These are phyloP conservation scores for Xanthorhoe designata DNA, from an alignment of 2,888 invertebrate species.

Conservation along the genomic window DNA sequence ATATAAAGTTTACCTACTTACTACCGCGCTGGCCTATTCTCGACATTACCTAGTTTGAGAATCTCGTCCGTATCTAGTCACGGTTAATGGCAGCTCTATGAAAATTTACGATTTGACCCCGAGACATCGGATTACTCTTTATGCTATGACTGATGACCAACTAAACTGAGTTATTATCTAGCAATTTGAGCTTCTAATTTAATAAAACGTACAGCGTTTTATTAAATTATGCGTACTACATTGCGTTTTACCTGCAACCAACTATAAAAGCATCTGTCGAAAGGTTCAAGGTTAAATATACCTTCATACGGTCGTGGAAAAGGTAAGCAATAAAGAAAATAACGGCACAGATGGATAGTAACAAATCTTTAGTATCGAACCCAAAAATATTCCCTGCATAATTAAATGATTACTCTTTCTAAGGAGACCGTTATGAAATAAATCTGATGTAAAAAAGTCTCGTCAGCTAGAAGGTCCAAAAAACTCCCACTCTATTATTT, in stretches of 20 bases:
- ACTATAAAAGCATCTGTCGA: conserved; percentile 51
- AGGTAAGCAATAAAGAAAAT: conserved; percentile 53
- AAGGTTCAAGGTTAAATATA: conserved; percentile 62
- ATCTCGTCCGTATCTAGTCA: conserved; percentile 45
- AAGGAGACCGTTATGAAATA: conserved; percentile 47
- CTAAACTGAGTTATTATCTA: conserved; percentile 54
- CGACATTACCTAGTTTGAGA: conserved; percentile 38
- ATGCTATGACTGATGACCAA: conserved; percentile 53
- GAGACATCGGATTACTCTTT: conserved; percentile 53
- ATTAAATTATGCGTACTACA: conserved; percentile 47
- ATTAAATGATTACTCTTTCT: conserved; percentile 54
- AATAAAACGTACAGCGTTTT: conserved; percentile 51
- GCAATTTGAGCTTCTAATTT: conserved; percentile 55
- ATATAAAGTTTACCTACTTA: conserved; percentile 27
- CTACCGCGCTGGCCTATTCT: conserved; percentile 30
- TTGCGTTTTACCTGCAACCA: conserved; percentile 50
- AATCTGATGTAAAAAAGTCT: conserved; percentile 36
- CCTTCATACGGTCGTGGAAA: conserved; percentile 53
- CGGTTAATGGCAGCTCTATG: conserved; percentile 44
- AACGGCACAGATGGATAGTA: conserved; percentile 47
- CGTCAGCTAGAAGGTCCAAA: conserved; percentile 23
- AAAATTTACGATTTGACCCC: conserved; percentile 55
- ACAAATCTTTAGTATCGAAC: conserved; percentile 52
- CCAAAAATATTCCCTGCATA: conserved; percentile 55
- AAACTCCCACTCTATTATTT: conserved; percentile 36